Evolutionary conservation across 2,888 invertebrate species (phyloP), one percentile per base, ranked within the genome.

Genomic region (Sclerodermus sp.): DNA sequence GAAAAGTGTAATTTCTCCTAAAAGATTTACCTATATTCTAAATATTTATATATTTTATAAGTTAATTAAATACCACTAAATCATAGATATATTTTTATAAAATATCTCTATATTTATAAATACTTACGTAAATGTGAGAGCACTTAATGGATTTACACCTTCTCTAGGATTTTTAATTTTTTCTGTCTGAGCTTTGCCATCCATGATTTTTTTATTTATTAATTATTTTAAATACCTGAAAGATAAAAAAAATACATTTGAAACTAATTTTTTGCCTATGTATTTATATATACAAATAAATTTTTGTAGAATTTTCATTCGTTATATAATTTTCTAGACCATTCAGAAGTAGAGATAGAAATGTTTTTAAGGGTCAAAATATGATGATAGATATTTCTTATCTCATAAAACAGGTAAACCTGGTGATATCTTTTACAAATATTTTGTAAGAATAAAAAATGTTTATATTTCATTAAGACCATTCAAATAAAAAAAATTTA

Each of bases 71-170:
- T 14, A 36, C 15, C 9, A 36, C 29, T 29, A 42, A 42, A 29
- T 17, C 8, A 14, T 1, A 2, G n/a, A 41, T 15, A 15, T 17
- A 41, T 10, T 9, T 41, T 17, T 16, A 17, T 1, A n/a, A 30
- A 29, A n/a, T 42, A 13, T 14, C 13, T 13, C 30, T 14, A 43
- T n/a, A n/a, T 49, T 30, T 39, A 31, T 31, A 13, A 9, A 40
- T 6, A 76, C 80, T 65, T 79, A 84, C 84, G 82, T 77, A 64
- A 84, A 84, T 40, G 83, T 84, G 42, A 84, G 67, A 49, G 77
- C 68, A 17, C 84, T 84, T 48, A 84, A 74, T 38, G 81, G 64
- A 67, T 83, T 84, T 1, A 83, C 83, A 53, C 74, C 79, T 58
- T 77, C 79, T 34, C 84, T 79, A 1, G 84, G 84, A 73, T 84